Evolutionary conservation across 2,888 invertebrate species (phyloP).

Genomic region (Tachina grossa): DNA sequence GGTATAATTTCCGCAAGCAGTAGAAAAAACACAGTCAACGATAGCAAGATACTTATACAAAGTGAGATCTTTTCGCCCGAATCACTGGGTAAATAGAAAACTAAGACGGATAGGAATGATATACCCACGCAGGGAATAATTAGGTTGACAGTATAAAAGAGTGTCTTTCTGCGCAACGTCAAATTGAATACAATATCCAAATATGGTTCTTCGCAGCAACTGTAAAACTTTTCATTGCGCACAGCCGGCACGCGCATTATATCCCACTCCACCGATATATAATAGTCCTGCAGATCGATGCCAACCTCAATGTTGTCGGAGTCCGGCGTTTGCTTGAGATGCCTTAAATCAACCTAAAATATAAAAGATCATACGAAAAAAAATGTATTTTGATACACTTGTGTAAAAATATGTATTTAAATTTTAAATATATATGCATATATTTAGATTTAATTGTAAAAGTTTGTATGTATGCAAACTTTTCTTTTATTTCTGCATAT

Average conservation of each 20-base stretch:
- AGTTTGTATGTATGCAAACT: too few species aligned
- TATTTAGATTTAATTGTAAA: too few species aligned
- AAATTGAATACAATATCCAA: constrained; percentile 99
- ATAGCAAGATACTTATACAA: constrained; percentile 96
- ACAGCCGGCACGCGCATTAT: constrained; percentile 96
- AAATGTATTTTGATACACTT: too few species aligned
- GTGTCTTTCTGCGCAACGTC: constrained; percentile 95
- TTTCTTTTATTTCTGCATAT: too few species aligned
- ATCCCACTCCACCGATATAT: constrained; percentile 99
- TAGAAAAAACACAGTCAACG: constrained; percentile 96
- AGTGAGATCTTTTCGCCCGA: constrained; percentile 99
- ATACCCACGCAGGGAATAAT: constrained; percentile 99
- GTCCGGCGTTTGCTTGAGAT: constrained; percentile 93
- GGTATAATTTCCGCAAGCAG: constrained; percentile 97
- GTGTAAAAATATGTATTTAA: too few species aligned
- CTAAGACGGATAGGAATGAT: constrained; percentile 97
- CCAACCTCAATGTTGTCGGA: constrained; percentile 94
- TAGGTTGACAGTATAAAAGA: constrained; percentile 98
- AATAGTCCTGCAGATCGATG: constrained; percentile 96
- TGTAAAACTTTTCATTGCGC: constrained; percentile 95
- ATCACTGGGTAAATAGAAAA: constrained; percentile 98
- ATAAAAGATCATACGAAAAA: too few species aligned
- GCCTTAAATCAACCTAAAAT: constrained; percentile 92
- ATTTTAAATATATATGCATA: too few species aligned
- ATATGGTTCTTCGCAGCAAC: constrained; percentile 98